Evolutionary conservation across 2,797 vertebrate species (phyloP).

Genomic region (Clamator glandarius): DNA sequence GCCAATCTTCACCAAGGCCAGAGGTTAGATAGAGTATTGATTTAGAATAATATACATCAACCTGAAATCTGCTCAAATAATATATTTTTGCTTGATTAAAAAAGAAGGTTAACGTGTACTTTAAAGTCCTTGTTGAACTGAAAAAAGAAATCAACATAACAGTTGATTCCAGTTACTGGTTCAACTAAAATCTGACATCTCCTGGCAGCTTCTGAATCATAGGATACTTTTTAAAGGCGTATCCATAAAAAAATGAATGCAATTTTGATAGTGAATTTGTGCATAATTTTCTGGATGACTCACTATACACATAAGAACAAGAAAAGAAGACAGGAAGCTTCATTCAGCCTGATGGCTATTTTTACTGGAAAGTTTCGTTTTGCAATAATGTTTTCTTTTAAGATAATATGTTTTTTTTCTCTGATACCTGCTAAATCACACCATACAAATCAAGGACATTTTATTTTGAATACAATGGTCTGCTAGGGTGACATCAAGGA

Average conservation of each 20-base stretch:
- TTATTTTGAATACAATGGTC: not conserved
- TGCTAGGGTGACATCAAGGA: not conserved
- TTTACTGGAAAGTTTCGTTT: not conserved
- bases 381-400: not conserved
- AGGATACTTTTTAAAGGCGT: too few species aligned
- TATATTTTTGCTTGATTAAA: not conserved
- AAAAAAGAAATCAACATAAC: not conserved
- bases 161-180: conserved; percentile 6
- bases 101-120: not conserved
- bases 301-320: too few species aligned
- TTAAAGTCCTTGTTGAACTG: not conserved
- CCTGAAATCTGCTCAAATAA: not conserved
- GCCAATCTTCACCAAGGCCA: not conserved
- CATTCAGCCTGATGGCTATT: not conserved
- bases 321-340: too few species aligned
- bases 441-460: not conserved
- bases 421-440: not conserved
- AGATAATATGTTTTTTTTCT: not conserved
- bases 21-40: not conserved
- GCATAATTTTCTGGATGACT: too few species aligned
- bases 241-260: too few species aligned
- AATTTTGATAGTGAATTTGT: too few species aligned
- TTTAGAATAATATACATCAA: not conserved
- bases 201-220: conserved; percentile 17
- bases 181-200: conserved; percentile 36